Base-by-base conservation (phyloP, 2,797 vertebrate genomes). In the Xiphophorus birchmanni region DNA sequence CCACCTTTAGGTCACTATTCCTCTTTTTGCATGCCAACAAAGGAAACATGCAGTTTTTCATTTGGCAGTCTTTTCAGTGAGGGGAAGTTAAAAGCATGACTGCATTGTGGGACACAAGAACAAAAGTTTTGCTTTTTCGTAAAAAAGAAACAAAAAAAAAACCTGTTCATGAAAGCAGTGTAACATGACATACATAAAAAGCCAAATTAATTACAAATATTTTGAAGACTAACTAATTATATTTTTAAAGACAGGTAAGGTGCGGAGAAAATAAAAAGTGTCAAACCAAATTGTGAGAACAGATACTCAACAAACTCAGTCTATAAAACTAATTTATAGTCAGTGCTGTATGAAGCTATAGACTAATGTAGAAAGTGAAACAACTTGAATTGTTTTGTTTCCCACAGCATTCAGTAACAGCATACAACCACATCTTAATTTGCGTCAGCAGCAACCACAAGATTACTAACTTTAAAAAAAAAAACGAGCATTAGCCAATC, bases 51-150 rank as follows among this genome's bases (percentile, higher is more conserved):
- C 65, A 80, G 75, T 74, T 89, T 91, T 91, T 90, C 69, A 91
- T 95, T 91, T 94, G 89, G 93, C 94, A 95, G 95, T 93, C 84
- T 84, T 81, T 78, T 79, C 77, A 79, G 58, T 2, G 67, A 79
- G 89, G 87, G 93, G 95, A 94, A 95, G 93, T 95, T 58, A 63
- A 87, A 84, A 85, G 60, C 35, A 78, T 81, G 83, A 83, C 84
- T 91, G 45, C 85, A 37, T 75, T 29, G 47, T 60, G 67, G 47
- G 35, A 77, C 60, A 52, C 5, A 3, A 84, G 2, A 48, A 44
- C 35, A 80, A 71, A 32, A 29, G 1, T 60, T 32, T 60, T n/a
- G 3, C 23, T 56, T 56, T 56, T 26, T 11, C 4, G 8, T 4
- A n/a, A n/a, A 56, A 32, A 11, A 10, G 23, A 54, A 26, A 26